Conservation (phyloP, 2,113 vertebrate species). For the Lanius collurio region DNA sequence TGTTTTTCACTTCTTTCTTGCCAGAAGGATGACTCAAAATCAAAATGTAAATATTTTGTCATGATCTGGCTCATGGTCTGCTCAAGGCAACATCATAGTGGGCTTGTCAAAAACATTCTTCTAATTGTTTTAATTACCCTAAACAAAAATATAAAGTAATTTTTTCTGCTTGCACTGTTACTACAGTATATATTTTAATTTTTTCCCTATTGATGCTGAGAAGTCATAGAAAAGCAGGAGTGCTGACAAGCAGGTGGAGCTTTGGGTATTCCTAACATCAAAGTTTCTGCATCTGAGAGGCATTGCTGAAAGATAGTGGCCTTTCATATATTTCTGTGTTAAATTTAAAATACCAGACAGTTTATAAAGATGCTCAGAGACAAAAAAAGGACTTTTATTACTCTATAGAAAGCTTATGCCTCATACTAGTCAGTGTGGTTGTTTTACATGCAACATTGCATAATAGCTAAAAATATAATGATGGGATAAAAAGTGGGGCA, state of each 20-base stretch:
- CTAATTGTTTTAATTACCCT: conserved; percentile 24
- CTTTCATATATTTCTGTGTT: neutral
- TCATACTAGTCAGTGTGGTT: neutral
- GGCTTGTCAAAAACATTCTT: neutral
- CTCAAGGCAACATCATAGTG: neutral
- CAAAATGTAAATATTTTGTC: neutral
- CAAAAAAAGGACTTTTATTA: neutral
- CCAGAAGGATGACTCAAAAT: neutral
- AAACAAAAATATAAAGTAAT: neutral
- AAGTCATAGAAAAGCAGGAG: neutral
- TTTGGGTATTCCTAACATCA: neutral
- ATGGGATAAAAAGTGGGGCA: neutral
- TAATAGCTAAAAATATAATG: neutral
- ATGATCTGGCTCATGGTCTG: neutral
- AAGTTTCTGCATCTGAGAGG: neutral
- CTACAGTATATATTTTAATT: neutral
- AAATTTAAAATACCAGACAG: neutral
- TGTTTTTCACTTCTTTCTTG: neutral
- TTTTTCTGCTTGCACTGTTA: neutral
- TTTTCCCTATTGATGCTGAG: neutral
- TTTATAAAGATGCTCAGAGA: neutral
- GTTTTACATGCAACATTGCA: neutral
- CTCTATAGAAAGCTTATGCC: neutral
- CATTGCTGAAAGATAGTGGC: neutral
- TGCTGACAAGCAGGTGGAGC: neutral